Base-by-base conservation (phyloP, 2,888 invertebrate species). In the Lumbricus terrestris region DNA sequence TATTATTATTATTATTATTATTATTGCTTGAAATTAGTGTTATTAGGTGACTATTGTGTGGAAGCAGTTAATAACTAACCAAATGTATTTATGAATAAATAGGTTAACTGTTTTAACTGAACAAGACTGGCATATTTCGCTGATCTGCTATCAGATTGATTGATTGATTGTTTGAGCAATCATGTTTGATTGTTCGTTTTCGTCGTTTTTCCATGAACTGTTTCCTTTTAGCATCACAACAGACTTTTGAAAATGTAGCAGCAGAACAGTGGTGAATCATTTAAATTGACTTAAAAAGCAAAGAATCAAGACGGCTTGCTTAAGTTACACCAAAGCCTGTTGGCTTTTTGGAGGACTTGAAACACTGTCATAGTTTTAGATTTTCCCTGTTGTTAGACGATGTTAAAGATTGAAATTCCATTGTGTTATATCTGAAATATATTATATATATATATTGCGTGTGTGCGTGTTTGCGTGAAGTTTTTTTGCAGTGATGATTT, bases 301-400 rank as follows among this genome's bases (percentile, higher is more conserved):
- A 29, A 54, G 54, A 54, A 29, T 29, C n/a, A n/a, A 6, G 6
- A n/a, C n/a, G 0, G 69, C 29, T 69, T 69, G 69, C n/a, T n/a
- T n/a, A n/a, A n/a, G n/a, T 69, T n/a, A 69, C 69, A 69, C 29
- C n/a, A n/a, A n/a, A 69, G 47, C 23, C 11, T 20, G 47, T 5
- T 47, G 47, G 20, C 23, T 23, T 47, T 47, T 5, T 23, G 23
- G n/a, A 69, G 69, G 69, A 69, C 69, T 69, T 69, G 69, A 69
- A 69, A 69, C 8, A n/a, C 69, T 69, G 69, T 69, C n/a, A n/a
- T n/a, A 69, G 69, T 29, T 69, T 69, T 69, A 69, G 69, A n/a
- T 69, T 69, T 69, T 69, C 69, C 69, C 69, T 69, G n/a, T 69
- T 69, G 69, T 69, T 69, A 69, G 69, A 69, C 69, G 69, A 69